Base-by-base conservation (phyloP, 1,140 invertebrate genomes). In the Sitobion miscanthi region DNA sequence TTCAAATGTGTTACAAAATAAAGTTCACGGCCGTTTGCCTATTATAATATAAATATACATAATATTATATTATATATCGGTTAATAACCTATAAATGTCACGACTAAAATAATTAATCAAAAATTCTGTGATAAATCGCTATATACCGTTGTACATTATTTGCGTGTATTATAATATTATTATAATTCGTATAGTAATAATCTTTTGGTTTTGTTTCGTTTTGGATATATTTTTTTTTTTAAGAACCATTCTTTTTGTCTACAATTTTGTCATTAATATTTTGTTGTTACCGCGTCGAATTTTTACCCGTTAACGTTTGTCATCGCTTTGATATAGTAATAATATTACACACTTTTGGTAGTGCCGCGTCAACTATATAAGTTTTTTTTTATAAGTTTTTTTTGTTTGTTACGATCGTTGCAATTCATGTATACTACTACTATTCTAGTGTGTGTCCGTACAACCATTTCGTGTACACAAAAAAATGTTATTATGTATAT, bases 51-150 rank as follows among this genome's bases (percentile, higher is more conserved):
- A 77, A 30, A n/a, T 77, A 77, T 45, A 86, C 85, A 25, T 47
- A 47, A 25, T 47, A 47, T 86, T 85, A 42, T 85, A 42, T 86
- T 86, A 86, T 92, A 49, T 86, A 93, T 85, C 25, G 90, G 90
- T 91, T 83, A 38, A 57, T 49, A 57, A 91, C 62, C 49, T 88
- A 52, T 82, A 52, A 93, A 86, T 86, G 82, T 93, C 91, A 93
- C 49, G 82, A 93, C 47, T 85, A 86, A 85, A 54, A 93, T 54
- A 93, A 93, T 93, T 93, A 93, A 93, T 93, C 91, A 93, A 93
- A 93, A 82, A 85, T 93, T 85, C 91, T 93, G 91, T 93, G 91
- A 93, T 93, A 93, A 93, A 85, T 86, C 17, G 77, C 69, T 54
- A 82, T 91, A 90, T 85, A 88, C 82, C n/a, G n/a, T 86, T 93